Base-by-base conservation (phyloP, 2,888 invertebrate genomes). In the Agapostemon virescens region DNA sequence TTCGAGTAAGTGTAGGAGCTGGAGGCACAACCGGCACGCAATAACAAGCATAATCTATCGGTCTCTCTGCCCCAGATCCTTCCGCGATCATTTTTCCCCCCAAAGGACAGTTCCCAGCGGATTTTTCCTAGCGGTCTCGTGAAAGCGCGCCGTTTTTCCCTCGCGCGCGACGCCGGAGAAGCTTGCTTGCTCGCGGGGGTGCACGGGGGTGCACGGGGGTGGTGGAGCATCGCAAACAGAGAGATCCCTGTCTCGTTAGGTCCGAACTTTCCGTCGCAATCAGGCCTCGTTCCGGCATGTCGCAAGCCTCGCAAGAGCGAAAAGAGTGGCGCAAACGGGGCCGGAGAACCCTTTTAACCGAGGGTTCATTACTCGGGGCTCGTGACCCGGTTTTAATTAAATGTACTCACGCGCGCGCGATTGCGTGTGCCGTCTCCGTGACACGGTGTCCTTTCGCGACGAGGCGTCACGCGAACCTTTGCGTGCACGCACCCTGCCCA, bases 311-410 rank as follows among this genome's bases (percentile, higher is more conserved):
- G 23, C 26, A 30, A 49, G 40, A 63, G 30, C n/a, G 38, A 52
- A 36, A 15, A 17, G 11, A n/a, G 17, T 5, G 15, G 33, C 6
- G 23, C n/a, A 17, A 26, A 5, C 23, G 30, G 2, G 26, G 20
- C 17, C 7, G 42, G 40, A 67, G 36, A 68, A 26, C 64, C 66
- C 58, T 70, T 75, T 70, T 38, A 72, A 52, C 72, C 38, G 26
- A 30, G 49, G 79, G 74, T 84, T 84, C 74, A 70, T 83, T 83
- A 81, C 73, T 69, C 58, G 68, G 23, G 30, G 72, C 75, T 81
- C 69, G 72, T 71, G 69, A 79, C 75, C 75, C 58, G 30, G 71
- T 85, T 85, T 85, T 83, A 85, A 85, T 85, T 84, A 85, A 81
- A 83, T 79, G 76, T 78, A 78, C 70, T 26, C 61, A 23, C 38